Evolutionary conservation across 1,140 invertebrate genomes (phyloP).

Genomic region (Neocloeon triangulifer): DNA sequence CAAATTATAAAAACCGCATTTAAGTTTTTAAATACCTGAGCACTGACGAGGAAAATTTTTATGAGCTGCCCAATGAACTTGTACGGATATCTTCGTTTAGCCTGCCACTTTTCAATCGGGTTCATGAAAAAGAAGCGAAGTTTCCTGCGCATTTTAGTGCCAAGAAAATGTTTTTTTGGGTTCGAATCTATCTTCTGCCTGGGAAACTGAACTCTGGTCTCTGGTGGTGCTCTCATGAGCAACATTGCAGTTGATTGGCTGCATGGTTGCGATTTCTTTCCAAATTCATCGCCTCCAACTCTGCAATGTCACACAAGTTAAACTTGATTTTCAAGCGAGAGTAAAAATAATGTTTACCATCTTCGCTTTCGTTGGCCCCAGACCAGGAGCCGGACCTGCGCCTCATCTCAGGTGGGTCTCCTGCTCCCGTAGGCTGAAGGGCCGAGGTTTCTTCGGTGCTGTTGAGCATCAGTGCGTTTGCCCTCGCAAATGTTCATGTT

Average conservation of each 20-base stretch:
- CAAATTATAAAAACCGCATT: no score
- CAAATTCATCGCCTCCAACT: slow-evolving; percentile 1
- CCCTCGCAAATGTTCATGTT: no score
- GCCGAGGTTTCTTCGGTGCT: no score
- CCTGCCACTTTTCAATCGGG: slow-evolving; percentile 90
- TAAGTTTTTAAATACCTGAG: slow-evolving; percentile 38
- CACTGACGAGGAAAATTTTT: slow-evolving; percentile 87
- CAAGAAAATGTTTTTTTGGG: no score
- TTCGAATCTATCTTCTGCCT: slow-evolving; percentile 37
- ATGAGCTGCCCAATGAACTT: slow-evolving; percentile 88
- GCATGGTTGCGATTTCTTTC: slow-evolving; percentile 8
- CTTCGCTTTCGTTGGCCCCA: slow-evolving; percentile 10
- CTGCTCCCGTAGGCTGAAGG: no score
- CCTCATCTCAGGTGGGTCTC: no score
- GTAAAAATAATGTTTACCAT: no score
- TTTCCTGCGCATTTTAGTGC: slow-evolving; percentile 60
- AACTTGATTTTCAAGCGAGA: no score
- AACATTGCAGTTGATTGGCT: slow-evolving; percentile 9
- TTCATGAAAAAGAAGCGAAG: slow-evolving; percentile 98
- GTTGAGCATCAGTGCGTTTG: no score
- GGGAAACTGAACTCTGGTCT: no score
- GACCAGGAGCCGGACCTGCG: slow-evolving; percentile 9
- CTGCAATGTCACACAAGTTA: no score
- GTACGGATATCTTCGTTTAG: slow-evolving; percentile 78
- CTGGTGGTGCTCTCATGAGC: slow-evolving; percentile 7